Evolutionary conservation across 2,797 vertebrate genomes (phyloP).

Genomic region (Sebastes nivosus): DNA sequence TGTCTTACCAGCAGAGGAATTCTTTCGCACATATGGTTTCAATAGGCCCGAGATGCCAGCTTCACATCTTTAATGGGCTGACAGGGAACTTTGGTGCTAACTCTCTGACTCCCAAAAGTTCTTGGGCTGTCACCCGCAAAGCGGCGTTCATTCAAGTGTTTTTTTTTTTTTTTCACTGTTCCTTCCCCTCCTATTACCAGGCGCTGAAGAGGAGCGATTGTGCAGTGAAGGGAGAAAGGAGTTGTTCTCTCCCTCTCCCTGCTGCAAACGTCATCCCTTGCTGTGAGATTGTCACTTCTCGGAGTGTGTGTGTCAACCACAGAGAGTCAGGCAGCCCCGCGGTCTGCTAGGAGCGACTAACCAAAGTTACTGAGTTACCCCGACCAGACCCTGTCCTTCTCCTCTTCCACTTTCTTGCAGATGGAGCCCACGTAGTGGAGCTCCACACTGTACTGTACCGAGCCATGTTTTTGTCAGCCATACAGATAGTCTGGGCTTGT

Average conservation of each 20-base stretch:
- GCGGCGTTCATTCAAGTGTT: slow-evolving; percentile 83
- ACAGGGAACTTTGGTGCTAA: slow-evolving; percentile 95
- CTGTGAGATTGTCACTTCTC: slow-evolving; percentile 87
- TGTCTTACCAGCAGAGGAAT: slow-evolving; percentile 99
- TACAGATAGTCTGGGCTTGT: slow-evolving; percentile 15
- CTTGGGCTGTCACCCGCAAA: slow-evolving; percentile 95
- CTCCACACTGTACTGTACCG: slow-evolving; percentile 64
- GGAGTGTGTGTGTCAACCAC: slow-evolving; percentile 83
- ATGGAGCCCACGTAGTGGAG: slow-evolving; percentile 13
- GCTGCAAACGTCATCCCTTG: slow-evolving; percentile 85
- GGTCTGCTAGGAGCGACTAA: slow-evolving; percentile 86
- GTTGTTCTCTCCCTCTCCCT: slow-evolving; percentile 80
- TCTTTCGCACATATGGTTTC: slow-evolving; percentile 99
- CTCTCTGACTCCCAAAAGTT: slow-evolving; percentile 95
- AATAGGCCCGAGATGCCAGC: slow-evolving; percentile 96
- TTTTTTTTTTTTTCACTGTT: slow-evolving; percentile 60
- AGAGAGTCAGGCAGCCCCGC: slow-evolving; percentile 84
- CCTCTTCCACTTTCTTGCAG: slow-evolving; percentile 7
- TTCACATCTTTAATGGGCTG: slow-evolving; percentile 99
- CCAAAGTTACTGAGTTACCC: slow-evolving; percentile 87
- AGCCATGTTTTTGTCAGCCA: slow-evolving; percentile 75
- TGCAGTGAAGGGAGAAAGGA: slow-evolving; percentile 82
- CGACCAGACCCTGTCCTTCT: slow-evolving; percentile 26
- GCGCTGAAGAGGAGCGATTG: slow-evolving; percentile 89
- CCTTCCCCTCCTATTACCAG: slow-evolving; percentile 82